These are phyloP conservation scores for Denticeps clupeoides DNA, from an alignment of 2,797 vertebrate species.

Conservation along the genomic window DNA sequence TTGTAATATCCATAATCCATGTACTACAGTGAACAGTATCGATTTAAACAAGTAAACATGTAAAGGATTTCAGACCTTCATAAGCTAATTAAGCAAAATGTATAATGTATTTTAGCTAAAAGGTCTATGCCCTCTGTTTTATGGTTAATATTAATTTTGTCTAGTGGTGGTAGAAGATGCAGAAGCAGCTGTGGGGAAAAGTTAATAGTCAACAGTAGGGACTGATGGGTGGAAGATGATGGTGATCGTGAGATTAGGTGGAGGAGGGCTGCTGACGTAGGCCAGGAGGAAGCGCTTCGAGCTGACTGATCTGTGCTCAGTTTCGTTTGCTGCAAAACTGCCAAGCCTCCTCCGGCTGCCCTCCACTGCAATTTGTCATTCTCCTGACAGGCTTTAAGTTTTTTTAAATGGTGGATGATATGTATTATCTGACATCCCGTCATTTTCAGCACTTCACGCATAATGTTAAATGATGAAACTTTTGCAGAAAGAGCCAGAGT, in stretches of 20 bases:
- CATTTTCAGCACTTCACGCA: conserved; percentile 19
- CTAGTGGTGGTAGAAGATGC: conserved; percentile 15
- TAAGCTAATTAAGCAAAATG: no score
- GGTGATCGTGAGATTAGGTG: conserved; percentile 23
- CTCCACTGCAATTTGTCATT: conserved; percentile 37
- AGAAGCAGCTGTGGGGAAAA: conserved; percentile 9
- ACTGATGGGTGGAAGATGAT: conserved; percentile 24
- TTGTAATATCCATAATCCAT: no score
- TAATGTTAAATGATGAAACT: conserved; percentile 25
- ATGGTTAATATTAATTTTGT: no score
- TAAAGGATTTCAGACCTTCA: no score
- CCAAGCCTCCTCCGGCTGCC: conserved; percentile 21
- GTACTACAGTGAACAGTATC: no score
- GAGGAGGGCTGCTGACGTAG: conserved; percentile 26
- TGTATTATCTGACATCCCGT: conserved; percentile 29
- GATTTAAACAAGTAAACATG: no score
- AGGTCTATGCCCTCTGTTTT: no score
- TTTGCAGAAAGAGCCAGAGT: conserved; percentile 24
- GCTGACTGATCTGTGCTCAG: neutral
- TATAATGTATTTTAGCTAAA: no score
- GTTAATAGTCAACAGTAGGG: conserved; percentile 21
- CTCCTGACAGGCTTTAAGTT: conserved; percentile 27
- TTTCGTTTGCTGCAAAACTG: conserved; percentile 13
- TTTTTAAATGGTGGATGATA: conserved; percentile 19
- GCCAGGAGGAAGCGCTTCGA: neutral